Conservation (phyloP, 1,140 invertebrate species). For the Limonius californicus region DNA sequence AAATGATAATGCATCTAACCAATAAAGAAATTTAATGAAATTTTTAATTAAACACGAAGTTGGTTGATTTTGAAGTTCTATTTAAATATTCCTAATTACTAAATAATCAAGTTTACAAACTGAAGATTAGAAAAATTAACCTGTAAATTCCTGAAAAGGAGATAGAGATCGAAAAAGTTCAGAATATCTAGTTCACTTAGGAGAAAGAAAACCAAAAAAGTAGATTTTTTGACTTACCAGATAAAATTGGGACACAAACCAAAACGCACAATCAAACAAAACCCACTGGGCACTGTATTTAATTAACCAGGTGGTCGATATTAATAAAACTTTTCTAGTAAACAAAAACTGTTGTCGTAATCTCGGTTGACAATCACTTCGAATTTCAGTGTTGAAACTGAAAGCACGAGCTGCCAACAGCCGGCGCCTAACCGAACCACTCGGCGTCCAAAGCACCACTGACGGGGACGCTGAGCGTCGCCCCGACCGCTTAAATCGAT, state of each 20-base stretch:
- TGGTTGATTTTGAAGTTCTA: too few relatives aligned
- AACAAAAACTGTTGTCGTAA: background rate
- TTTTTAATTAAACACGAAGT: too few relatives aligned
- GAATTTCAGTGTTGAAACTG: background rate
- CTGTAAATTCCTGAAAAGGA: too few relatives aligned
- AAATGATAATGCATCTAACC: too few relatives aligned
- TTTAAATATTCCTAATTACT: too few relatives aligned
- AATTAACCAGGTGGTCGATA: background rate
- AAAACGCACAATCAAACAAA: background rate
- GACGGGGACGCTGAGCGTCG: slow-evolving; percentile 9
- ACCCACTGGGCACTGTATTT: background rate
- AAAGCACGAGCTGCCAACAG: background rate
- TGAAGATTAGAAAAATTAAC: too few relatives aligned
- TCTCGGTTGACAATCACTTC: background rate
- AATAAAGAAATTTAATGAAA: too few relatives aligned
- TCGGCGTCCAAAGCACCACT: slow-evolving; percentile 12
- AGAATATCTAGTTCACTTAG: too few relatives aligned
- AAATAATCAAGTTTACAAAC: too few relatives aligned
- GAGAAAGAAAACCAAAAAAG: too few relatives aligned
- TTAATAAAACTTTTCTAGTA: slow-evolving; percentile 1
- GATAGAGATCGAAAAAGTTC: too few relatives aligned
- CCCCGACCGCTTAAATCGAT: slow-evolving; percentile 7
- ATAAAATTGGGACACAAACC: background rate
- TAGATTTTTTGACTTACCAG: background rate
- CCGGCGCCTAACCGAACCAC: background rate